Conservation (phyloP, 2,797 vertebrate genomes). For the Remorina albescens region DNA sequence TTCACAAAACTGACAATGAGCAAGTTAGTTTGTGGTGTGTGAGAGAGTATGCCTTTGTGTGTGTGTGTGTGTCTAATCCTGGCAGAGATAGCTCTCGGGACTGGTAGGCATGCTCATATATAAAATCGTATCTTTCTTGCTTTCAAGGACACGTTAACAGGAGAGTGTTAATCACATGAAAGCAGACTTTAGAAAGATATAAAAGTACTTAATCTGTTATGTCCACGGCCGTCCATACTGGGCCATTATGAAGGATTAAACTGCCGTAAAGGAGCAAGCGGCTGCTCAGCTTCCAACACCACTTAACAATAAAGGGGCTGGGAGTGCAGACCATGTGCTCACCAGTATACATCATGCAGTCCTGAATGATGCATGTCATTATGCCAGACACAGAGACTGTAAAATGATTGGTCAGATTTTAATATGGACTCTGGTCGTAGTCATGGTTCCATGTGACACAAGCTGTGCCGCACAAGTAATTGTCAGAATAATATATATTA, state of each 20-base stretch:
- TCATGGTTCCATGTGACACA: slow-evolving; percentile 31
- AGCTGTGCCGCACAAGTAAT: slow-evolving; percentile 6
- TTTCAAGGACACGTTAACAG: slow-evolving; percentile 60
- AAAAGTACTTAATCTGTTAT: slow-evolving; percentile 85
- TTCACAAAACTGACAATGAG: slow-evolving; percentile 2
- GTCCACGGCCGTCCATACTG: slow-evolving; percentile 79
- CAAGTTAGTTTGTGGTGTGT: neutral
- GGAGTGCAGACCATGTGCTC: slow-evolving; percentile 40
- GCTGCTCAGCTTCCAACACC: slow-evolving; percentile 60
- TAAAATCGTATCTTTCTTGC: slow-evolving; percentile 42
- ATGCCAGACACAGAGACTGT: slow-evolving; percentile 9
- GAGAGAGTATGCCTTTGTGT: too few relatives aligned
- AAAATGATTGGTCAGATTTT: slow-evolving; percentile 31
- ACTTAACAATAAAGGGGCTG: slow-evolving; percentile 49
- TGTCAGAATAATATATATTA: neutral
- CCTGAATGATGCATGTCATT: slow-evolving; percentile 18
- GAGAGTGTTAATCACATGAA: slow-evolving; percentile 89
- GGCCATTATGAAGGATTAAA: slow-evolving; percentile 90
- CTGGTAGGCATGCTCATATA: slow-evolving; percentile 2
- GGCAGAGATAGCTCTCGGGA: slow-evolving; percentile 10
- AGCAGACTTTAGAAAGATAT: slow-evolving; percentile 84
- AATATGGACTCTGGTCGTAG: neutral
- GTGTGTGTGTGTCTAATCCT: slow-evolving; percentile 29
- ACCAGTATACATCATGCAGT: slow-evolving; percentile 1
- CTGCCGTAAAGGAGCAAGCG: slow-evolving; percentile 46